Conservation (phyloP, 1,140 invertebrate genomes). For the Drosophila leontia region DNA sequence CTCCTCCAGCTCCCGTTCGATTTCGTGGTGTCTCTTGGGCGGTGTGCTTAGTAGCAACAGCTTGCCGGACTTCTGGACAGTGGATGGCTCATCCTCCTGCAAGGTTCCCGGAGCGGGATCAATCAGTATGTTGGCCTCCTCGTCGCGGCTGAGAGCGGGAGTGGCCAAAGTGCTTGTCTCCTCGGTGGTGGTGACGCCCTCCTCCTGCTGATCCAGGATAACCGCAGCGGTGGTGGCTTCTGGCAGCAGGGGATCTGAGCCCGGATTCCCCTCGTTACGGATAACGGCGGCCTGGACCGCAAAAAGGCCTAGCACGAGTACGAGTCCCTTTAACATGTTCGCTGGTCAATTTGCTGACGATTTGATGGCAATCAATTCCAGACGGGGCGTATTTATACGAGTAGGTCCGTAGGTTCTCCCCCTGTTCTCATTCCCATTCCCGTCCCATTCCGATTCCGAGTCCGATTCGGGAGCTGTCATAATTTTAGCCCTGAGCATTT, state of each 20-base stretch:
- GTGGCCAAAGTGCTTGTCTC: constrained; percentile 25
- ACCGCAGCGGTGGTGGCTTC: constrained; percentile 42
- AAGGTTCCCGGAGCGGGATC: constrained; percentile 64
- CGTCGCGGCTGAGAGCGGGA: constrained; percentile 54
- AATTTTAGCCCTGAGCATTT: constrained; percentile 72
- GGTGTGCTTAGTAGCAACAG: constrained; percentile 74
- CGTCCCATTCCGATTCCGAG: neutral
- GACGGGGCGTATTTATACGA: constrained; percentile 66
- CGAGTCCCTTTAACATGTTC: constrained; percentile 69
- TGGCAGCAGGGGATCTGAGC: constrained; percentile 1
- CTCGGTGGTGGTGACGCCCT: constrained; percentile 24
- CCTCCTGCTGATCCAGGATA: constrained; percentile 20
- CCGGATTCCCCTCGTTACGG: constrained; percentile 15
- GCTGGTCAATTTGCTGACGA: constrained; percentile 49
- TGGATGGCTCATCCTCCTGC: constrained; percentile 10
- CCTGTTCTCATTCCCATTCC: constrained; percentile 15
- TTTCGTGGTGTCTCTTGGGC: constrained; percentile 55
- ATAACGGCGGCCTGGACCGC: constrained; percentile 47
- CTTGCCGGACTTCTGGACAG: constrained; percentile 56
- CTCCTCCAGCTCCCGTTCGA: constrained; percentile 65
- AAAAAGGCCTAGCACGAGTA: constrained; percentile 46
- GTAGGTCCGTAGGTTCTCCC: constrained; percentile 27
- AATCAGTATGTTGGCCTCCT: constrained; percentile 58
- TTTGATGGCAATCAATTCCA: constrained; percentile 57
- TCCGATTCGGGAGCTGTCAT: constrained; percentile 65